phyloP scores from a whole-genome alignment of 2,888 invertebrate genomes.

The Andrena trimmerana region DNA sequence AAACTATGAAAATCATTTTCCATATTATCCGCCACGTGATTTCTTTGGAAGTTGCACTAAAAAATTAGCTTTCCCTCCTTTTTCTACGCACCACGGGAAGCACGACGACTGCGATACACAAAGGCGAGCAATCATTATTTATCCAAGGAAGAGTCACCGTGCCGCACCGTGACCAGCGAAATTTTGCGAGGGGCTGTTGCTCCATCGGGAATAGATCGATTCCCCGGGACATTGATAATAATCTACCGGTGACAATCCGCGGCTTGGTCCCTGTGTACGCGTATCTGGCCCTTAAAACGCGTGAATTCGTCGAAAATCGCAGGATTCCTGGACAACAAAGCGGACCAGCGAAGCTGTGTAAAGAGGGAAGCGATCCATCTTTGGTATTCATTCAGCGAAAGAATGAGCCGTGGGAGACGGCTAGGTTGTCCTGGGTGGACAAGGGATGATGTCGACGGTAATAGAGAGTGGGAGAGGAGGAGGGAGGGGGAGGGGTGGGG shows the following conservation, averaged over 20 bases:
- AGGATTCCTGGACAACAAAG: conserved; percentile 76
- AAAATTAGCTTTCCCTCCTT: neutral
- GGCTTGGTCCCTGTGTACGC: conserved; percentile 64
- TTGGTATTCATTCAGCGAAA: conserved; percentile 81
- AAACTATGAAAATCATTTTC: neutral
- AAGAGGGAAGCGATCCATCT: conserved; percentile 81
- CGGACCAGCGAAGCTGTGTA: conserved; percentile 61
- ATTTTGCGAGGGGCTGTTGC: conserved; percentile 15
- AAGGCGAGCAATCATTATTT: conserved; percentile 24
- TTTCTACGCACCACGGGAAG: neutral
- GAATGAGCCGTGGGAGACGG: conserved; percentile 77
- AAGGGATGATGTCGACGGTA: conserved; percentile 61
- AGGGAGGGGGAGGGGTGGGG: conserved; percentile 37
- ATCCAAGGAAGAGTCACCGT: conserved; percentile 20
- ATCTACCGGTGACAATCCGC: conserved; percentile 30
- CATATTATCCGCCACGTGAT: too few species aligned
- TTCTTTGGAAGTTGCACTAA: neutral
- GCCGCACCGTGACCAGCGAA: conserved; percentile 39
- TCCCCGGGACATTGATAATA: conserved; percentile 30
- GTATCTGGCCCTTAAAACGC: conserved; percentile 69
- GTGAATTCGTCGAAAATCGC: conserved; percentile 80
- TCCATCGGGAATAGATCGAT: conserved; percentile 38
- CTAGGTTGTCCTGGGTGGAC: conserved; percentile 60
- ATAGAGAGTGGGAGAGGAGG: conserved; percentile 54
- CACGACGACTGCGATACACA: neutral